A percentile compares a stretch with the other conserved stretches of the same genome.
These are phyloP conservation scores for Ormyrus rosae DNA, from an alignment of 2,888 invertebrate species.

Conservation along the genomic window DNA sequence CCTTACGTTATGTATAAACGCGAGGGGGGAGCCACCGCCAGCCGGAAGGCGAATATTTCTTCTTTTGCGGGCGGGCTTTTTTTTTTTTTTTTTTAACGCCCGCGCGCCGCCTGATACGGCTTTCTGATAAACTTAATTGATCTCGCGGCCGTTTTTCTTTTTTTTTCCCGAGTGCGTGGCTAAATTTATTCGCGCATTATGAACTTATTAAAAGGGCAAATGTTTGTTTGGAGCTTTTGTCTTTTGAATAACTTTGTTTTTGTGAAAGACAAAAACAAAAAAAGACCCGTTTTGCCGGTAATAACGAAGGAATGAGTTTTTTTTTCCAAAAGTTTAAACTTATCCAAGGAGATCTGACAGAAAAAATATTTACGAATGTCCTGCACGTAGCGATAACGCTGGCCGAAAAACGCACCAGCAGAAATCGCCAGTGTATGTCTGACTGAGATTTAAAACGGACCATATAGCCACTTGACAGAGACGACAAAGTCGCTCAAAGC, in stretches of 20 bases:
- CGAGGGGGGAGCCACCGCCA: background rate
- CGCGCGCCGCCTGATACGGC: background rate
- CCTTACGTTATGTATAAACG: background rate
- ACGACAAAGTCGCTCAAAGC: too few relatives aligned
- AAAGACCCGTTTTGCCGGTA: background rate
- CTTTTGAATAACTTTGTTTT: background rate
- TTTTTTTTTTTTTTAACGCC: background rate
- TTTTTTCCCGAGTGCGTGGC: background rate
- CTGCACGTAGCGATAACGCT: background rate
- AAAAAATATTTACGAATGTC: slow-evolving; percentile 3
- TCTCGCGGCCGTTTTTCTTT: background rate
- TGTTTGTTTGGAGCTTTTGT: background rate
- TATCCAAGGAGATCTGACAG: background rate
- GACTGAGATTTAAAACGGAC: too few relatives aligned
- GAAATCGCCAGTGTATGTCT: background rate
- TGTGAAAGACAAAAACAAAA: background rate
- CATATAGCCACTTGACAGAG: too few relatives aligned
- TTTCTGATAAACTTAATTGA: slow-evolving; percentile 20
- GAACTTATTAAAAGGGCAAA: background rate
- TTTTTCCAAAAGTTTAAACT: background rate
- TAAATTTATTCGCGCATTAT: background rate
- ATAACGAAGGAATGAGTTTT: background rate
- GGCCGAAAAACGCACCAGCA: background rate
- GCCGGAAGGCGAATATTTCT: slow-evolving; percentile 16
- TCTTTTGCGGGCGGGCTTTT: background rate